Evolutionary conservation across 37 sponge, comb jelly and placozoan genomes (phyloP).

Genomic region (Diacarnus erythraeanus): DNA sequence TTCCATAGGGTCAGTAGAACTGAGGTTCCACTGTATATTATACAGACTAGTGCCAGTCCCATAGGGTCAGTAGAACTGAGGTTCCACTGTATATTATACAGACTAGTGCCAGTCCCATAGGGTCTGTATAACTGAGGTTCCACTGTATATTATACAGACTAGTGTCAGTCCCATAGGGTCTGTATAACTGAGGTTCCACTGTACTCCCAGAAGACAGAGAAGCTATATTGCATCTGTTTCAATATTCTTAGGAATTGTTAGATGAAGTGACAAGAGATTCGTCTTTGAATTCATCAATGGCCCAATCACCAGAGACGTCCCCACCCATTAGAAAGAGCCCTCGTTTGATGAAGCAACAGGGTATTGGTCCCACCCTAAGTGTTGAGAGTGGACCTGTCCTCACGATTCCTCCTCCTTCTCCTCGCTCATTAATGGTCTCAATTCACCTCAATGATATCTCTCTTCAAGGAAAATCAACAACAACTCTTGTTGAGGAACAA

Average conservation of each 20-base stretch:
- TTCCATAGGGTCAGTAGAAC: too few relatives aligned
- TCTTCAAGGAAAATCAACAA: background rate
- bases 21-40: too few relatives aligned
- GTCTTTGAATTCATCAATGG: background rate
- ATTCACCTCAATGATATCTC: background rate
- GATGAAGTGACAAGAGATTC: slow-evolving; percentile 7
- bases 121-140: too few relatives aligned
- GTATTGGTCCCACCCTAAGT: background rate
- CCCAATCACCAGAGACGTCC: background rate
- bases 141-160: too few relatives aligned
- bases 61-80: too few relatives aligned
- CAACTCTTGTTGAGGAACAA: background rate
- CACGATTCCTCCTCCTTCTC: background rate
- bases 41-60: too few relatives aligned
- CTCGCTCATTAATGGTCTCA: background rate
- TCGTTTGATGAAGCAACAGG: background rate
- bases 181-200: too few relatives aligned
- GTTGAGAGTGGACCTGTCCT: background rate
- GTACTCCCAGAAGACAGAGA: too few relatives aligned
- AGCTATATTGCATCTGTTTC: too few relatives aligned
- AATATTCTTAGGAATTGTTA: background rate
- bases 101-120: too few relatives aligned
- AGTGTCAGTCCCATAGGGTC: too few relatives aligned
- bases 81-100: too few relatives aligned
- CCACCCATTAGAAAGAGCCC: background rate